Evolutionary conservation across 37 sponge, comb jelly and placozoan genomes (phyloP).

Genomic region (Haliclona indistincta): DNA sequence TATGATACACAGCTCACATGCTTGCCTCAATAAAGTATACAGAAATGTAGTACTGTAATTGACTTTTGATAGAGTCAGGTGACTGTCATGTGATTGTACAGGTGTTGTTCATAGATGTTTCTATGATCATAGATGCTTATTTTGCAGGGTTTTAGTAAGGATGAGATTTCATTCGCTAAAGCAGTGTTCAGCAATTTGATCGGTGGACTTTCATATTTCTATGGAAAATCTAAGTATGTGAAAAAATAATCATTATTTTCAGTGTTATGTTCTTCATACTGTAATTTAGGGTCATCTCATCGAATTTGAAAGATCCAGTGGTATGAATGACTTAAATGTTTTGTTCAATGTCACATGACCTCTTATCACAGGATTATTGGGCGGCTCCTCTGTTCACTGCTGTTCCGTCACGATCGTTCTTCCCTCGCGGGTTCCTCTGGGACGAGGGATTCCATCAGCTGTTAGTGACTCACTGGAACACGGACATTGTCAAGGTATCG

Average conservation of each 20-base stretch:
- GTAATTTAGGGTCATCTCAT: too few species aligned
- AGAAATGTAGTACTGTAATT: too few species aligned
- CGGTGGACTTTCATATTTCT: conserved; percentile 98
- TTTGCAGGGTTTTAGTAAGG: conserved; percentile 69
- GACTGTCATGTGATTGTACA: too few species aligned
- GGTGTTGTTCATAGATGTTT: too few species aligned
- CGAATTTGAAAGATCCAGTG: neutral
- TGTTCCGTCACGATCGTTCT: conserved; percentile 97
- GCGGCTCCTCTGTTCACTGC: conserved; percentile 73
- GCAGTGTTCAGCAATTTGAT: conserved; percentile 93
- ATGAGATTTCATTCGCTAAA: conserved; percentile 80
- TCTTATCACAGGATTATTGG: conserved; percentile 80
- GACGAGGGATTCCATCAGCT: conserved; percentile 99
- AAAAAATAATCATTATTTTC: neutral
- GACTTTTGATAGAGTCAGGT: too few species aligned
- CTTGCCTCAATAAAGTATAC: too few species aligned
- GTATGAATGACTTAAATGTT: neutral
- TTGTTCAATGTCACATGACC: neutral
- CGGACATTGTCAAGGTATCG: conserved; percentile 62
- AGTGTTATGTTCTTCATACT: too few species aligned
- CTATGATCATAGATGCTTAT: too few species aligned
- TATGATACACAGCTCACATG: too few species aligned
- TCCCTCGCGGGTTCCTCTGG: conserved; percentile 99
- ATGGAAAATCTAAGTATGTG: conserved; percentile 82
- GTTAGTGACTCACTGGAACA: conserved; percentile 92